Percentiles rank a stretch among this genome's conserved stretches.
Conservation (phyloP, 1,140 invertebrate genomes). For the Drosophila jambulina region DNA sequence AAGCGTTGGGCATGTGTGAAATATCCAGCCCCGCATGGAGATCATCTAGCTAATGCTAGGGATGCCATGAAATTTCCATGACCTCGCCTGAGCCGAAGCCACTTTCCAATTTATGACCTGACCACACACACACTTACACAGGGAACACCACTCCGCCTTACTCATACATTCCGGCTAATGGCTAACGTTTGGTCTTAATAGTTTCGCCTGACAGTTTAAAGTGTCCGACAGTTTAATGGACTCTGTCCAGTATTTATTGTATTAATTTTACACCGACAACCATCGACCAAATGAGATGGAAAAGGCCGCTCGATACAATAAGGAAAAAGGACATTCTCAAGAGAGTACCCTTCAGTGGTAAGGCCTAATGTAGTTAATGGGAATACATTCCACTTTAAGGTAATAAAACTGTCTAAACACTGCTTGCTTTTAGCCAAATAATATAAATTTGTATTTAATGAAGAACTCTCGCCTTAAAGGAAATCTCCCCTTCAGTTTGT, state of each 20-base stretch:
- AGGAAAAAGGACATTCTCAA: not conserved
- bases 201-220: constrained; percentile 67
- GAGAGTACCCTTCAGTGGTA: not conserved
- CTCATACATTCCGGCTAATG: constrained; percentile 30
- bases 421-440: too few species aligned
- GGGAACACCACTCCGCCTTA: not conserved
- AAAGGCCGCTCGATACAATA: constrained; percentile 6
- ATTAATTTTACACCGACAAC: constrained; percentile 59
- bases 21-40: constrained; percentile 22
- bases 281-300: constrained; percentile 12
- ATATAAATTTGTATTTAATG: not conserved
- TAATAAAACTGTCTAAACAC: too few species aligned
- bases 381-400: not conserved
- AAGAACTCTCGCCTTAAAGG: not conserved
- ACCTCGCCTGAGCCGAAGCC: not conserved
- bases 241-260: constrained; percentile 72
- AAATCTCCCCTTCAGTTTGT: not conserved
- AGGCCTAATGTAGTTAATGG: not conserved
- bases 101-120: constrained; percentile 37
- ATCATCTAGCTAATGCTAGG: constrained; percentile 31
- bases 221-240: constrained; percentile 72
- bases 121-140: not conserved
- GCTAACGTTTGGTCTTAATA: constrained; percentile 40
- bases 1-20: constrained; percentile 23
- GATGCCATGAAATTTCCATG: constrained; percentile 17